Percentiles rank a stretch among this genome's conserved stretches.
Evolutionary conservation across 64 coral and sea anemone species (phyloP).

Genomic region (Platygyra sinensis): DNA sequence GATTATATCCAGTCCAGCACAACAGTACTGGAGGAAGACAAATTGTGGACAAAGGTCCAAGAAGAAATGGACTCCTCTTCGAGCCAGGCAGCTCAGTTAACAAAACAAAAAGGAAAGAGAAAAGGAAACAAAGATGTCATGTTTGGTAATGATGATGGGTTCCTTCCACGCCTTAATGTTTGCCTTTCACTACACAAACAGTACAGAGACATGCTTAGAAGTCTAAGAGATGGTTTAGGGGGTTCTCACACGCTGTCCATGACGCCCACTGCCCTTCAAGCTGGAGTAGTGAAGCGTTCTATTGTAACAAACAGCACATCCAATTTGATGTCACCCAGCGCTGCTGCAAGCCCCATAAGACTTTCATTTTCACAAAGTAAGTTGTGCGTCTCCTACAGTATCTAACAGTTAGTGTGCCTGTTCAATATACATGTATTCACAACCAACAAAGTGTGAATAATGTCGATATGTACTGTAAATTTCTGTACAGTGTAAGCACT

Average conservation of each 20-base stretch:
- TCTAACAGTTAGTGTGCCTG: not conserved
- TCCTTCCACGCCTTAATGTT: conserved; percentile 74
- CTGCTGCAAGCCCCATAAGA: conserved; percentile 49
- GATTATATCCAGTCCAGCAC: conserved; percentile 77
- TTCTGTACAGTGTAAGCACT: no score
- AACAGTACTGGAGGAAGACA: conserved; percentile 75
- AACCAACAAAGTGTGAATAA: no score
- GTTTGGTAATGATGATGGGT: conserved; percentile 72
- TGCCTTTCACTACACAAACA: conserved; percentile 95
- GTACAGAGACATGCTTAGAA: conserved; percentile 94
- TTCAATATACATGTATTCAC: no score
- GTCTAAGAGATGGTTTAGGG: conserved; percentile 81
- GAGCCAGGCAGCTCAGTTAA: not conserved
- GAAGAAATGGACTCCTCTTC: conserved; percentile 70
- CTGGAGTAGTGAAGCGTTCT: conserved; percentile 53
- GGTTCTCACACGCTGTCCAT: conserved; percentile 70
- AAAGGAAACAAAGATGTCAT: conserved; percentile 63
- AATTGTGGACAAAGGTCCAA: conserved; percentile 77
- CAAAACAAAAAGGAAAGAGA: conserved; percentile 67
- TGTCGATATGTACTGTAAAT: no score
- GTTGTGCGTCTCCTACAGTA: not conserved
- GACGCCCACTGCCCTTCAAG: conserved; percentile 50
- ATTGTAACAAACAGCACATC: conserved; percentile 65
- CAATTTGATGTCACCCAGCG: conserved; percentile 77
- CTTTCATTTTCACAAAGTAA: conserved; percentile 79